Conservation (phyloP, 2,113 vertebrate species). For the Syngnathoides biaculeatus region DNA sequence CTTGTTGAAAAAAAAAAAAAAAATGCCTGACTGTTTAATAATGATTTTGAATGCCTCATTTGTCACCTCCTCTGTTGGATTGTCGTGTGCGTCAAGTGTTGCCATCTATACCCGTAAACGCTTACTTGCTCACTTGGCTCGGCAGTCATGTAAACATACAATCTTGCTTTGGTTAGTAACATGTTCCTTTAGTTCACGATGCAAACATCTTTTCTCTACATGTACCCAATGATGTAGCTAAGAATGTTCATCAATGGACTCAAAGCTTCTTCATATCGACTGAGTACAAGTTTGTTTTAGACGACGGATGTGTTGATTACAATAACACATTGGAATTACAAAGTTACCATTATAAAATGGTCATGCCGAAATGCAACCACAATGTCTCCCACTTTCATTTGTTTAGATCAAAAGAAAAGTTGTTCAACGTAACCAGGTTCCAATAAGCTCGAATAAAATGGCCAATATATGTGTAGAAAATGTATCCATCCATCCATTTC, state of each 20-base stretch:
- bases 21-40: background rate
- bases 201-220: background rate
- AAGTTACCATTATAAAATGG: too few relatives aligned
- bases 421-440: background rate
- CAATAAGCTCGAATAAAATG: background rate
- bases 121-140: constrained; percentile 13
- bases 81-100: background rate
- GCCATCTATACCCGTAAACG: constrained; percentile 13
- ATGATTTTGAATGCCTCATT: background rate
- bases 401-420: background rate
- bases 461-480: background rate
- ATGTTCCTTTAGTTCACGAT: constrained; percentile 12
- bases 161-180: constrained; percentile 16
- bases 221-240: background rate
- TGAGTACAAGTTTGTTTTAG: background rate
- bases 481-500: background rate
- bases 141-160: constrained; percentile 21
- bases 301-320: background rate
- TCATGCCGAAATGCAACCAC: too few relatives aligned
- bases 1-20: too few relatives aligned
- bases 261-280: background rate
- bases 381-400: background rate
- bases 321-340: background rate
- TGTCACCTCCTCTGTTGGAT: background rate
- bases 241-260: background rate